Evolutionary conservation across 2,888 invertebrate species (phyloP), one percentile per base, ranked within the genome.

Genomic region (Leucophenga maculata): DNA sequence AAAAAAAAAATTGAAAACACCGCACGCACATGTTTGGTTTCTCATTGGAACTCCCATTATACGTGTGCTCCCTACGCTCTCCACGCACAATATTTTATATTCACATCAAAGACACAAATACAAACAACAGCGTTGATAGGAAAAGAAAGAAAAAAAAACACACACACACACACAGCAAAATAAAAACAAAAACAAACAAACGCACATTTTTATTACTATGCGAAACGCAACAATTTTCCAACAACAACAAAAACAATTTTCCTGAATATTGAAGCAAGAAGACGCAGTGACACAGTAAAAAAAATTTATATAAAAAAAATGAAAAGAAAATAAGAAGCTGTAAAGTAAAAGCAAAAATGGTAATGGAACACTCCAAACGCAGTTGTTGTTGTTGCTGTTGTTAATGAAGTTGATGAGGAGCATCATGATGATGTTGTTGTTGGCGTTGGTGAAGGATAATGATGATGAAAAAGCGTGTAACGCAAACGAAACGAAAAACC

Each of bases 161-260:
- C n/a, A n/a, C 57, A 57, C 14, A 26, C 9, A 31, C 11, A 2
- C 13, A 14, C 52, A 52, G 3, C 16, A 69, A 55, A 59, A 72
- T 64, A n/a, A 68, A 59, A 72, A 71, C 46, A 72, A 77, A 77
- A 79, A 76, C 75, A 75, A 78, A 77, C 78, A 77, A 77, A 82
- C 79, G 68, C 62, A 46, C 62, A 46, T 22, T 48, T 22, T 26
- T 20, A 83, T 83, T 78, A 82, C 80, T 75, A 80, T 77, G 81
- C 82, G 79, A 84, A 83, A 84, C 78, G 84, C 84, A 84, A 84
- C 84, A 84, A 84, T 84, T 84, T 79, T 72, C 81, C 83, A 82
- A 77, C 77, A 74, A 81, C 74, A 76, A 60, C 60, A 73, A 67
- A 55, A 72, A 69, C 59, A 73, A 67, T 52, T 68, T 72, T 69